Percentiles rank a stretch among this genome's conserved stretches.
These are phyloP conservation scores for Mormyrus lacerda DNA, from an alignment of 2,113 vertebrate species.

Conservation along the genomic window DNA sequence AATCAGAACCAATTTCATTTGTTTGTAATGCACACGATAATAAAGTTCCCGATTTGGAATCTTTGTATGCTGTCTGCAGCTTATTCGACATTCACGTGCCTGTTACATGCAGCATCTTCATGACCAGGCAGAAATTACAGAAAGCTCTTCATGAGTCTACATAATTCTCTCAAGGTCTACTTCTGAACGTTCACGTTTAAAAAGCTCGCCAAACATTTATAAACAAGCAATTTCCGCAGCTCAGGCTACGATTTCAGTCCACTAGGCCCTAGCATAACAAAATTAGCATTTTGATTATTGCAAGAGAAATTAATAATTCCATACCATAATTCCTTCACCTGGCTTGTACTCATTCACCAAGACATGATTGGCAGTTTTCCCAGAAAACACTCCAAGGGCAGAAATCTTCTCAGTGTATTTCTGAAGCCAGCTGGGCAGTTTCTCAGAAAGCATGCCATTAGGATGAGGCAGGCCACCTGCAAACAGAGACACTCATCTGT, in stretches of 20 bases:
- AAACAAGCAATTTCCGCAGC: background rate
- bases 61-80: background rate
- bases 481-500: background rate
- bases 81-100: background rate
- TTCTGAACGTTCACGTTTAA: background rate
- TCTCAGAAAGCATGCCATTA: conserved; percentile 75
- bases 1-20: background rate
- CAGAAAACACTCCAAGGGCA: conserved; percentile 65
- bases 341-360: conserved; percentile 80
- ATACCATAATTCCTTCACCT: conserved; percentile 81
- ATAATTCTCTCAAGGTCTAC: background rate
- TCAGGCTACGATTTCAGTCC: background rate
- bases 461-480: conserved; percentile 74
- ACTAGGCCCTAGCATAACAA: background rate
- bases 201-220: background rate
- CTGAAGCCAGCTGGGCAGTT: conserved; percentile 74
- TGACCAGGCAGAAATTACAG: background rate
- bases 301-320: background rate
- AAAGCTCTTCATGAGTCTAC: background rate
- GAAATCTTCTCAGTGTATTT: conserved; percentile 69
- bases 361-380: conserved; percentile 75
- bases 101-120: background rate
- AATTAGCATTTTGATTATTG: background rate
- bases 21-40: background rate
- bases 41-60: background rate